Percentiles rank a stretch among this genome's conserved stretches.
Evolutionary conservation across 2,797 vertebrate species (phyloP).

Genomic region (Rhadinocentrus ornatus): DNA sequence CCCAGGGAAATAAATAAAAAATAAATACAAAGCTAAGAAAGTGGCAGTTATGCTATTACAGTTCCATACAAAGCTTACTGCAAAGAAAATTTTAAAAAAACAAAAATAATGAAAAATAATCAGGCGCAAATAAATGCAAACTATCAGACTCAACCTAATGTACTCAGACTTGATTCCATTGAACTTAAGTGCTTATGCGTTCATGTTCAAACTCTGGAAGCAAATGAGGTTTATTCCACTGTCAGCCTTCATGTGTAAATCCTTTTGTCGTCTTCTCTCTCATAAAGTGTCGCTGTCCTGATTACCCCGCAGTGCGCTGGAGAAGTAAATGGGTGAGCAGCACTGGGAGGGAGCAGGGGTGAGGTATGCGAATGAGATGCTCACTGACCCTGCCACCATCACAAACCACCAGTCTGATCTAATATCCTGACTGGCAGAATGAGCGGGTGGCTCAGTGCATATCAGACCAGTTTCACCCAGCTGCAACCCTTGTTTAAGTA

Average conservation of each 20-base stretch:
- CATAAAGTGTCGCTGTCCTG: conserved; percentile 81
- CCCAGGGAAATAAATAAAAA: not conserved
- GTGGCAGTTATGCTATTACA: conserved; percentile 2
- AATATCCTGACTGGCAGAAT: conserved; percentile 77
- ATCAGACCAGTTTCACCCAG: conserved; percentile 58
- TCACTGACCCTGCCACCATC: conserved; percentile 83
- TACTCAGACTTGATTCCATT: conserved; percentile 61
- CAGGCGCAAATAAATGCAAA: conserved; percentile 68
- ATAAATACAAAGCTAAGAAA: not conserved
- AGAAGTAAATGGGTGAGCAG: conserved; percentile 68
- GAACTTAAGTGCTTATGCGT: conserved; percentile 65
- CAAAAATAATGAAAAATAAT: conserved; percentile 44
- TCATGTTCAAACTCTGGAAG: conserved; percentile 70
- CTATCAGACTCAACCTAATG: conserved; percentile 68
- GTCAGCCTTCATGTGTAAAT: conserved; percentile 76
- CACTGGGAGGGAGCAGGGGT: conserved; percentile 48
- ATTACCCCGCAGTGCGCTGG: conserved; percentile 81
- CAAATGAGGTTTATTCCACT: conserved; percentile 74
- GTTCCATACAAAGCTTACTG: conserved; percentile 30
- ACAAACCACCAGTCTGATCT: conserved; percentile 83
- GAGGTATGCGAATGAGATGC: conserved; percentile 75
- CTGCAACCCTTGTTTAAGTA: conserved; percentile 48
- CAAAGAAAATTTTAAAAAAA: conserved; percentile 22
- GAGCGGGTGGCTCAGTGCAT: conserved; percentile 63
- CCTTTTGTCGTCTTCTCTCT: conserved; percentile 78